Evolutionary conservation across 2,888 invertebrate genomes (phyloP).

Genomic region (Philereme transversata): DNA sequence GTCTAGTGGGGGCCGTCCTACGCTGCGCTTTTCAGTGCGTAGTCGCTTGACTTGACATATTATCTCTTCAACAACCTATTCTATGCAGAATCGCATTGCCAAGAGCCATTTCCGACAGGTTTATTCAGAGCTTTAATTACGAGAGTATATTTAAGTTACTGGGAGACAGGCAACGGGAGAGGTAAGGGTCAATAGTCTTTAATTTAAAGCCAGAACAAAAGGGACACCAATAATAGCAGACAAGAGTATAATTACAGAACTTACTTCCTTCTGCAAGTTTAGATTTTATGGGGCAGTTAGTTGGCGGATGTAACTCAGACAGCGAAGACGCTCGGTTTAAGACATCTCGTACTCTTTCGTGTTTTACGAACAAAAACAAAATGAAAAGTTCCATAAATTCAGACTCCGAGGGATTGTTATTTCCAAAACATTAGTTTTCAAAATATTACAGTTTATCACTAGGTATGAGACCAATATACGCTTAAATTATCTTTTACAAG

Average conservation of each 20-base stretch:
- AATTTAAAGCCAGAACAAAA: constrained; percentile 74
- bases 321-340: constrained; percentile 1
- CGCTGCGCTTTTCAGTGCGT: too few relatives aligned
- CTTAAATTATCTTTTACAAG: too few relatives aligned
- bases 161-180: constrained; percentile 50
- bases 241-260: constrained; percentile 66
- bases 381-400: background rate
- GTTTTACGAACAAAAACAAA: constrained; percentile 5
- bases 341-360: constrained; percentile 1
- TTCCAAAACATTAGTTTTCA: too few relatives aligned
- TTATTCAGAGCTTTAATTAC: constrained; percentile 42
- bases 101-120: background rate
- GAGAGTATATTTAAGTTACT: constrained; percentile 52
- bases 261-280: constrained; percentile 52
- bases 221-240: constrained; percentile 70
- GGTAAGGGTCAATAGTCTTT: constrained; percentile 73
- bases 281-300: constrained; percentile 50
- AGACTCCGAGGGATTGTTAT: too few relatives aligned
- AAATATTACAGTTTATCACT: too few relatives aligned
- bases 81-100: too few relatives aligned
- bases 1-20: too few relatives aligned
- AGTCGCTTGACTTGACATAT: too few relatives aligned
- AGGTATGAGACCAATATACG: too few relatives aligned
- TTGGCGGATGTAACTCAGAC: constrained; percentile 9
- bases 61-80: too few relatives aligned